Evolutionary conservation across 2,113 vertebrate species (phyloP), one percentile per base, ranked within the genome.

Genomic region (Octodon degus): DNA sequence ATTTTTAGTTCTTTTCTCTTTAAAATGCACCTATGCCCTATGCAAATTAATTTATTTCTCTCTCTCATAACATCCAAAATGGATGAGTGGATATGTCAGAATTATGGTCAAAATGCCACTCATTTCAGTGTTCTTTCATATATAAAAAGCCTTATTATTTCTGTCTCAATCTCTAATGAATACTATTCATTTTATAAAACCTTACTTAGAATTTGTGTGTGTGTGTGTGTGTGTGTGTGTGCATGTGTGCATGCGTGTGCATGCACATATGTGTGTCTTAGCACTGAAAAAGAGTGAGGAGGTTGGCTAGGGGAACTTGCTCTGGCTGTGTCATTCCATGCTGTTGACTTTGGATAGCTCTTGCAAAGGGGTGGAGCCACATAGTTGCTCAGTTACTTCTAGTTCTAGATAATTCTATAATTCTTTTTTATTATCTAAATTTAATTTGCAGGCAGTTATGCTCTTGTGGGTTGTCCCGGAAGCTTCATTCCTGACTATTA

Each of bases 381-480:
- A 63, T 65, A 76, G 62, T 63, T 96, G 86, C 43, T 90, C 47
- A 20, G 84, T 94, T 87, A 55, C 70, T 96, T 85, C 50, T 77
- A 96, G 32, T 32, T 72, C 77, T 85, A 88, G 82, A 82, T 96
- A 92, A 96, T 92, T 90, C 84, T 81, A 16, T 96, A 92, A 95
- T 93, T 95, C 87, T 90, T 91, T 95, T 95, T 19, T 17, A 90
- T 93, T 92, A 95, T 47, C 74, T 97, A 92, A 96, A 96, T 77
- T 37, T 90, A 93, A 93, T 95, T 93, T 93, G 76, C 58, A 77
- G 76, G 82, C 92, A 95, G 96, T 85, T 72, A 96, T 85, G 88
- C 92, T 94, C 93, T 94, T 32, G 53, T 65, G 77, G 85, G 92
- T 76, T 97, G 37, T 95, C 97, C 91, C 1, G 34, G 90, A 97